A percentile compares a stretch with the other conserved stretches of the same genome.
These are phyloP conservation scores for Zeus faber DNA, from an alignment of 2,113 vertebrate species.

Conservation along the genomic window DNA sequence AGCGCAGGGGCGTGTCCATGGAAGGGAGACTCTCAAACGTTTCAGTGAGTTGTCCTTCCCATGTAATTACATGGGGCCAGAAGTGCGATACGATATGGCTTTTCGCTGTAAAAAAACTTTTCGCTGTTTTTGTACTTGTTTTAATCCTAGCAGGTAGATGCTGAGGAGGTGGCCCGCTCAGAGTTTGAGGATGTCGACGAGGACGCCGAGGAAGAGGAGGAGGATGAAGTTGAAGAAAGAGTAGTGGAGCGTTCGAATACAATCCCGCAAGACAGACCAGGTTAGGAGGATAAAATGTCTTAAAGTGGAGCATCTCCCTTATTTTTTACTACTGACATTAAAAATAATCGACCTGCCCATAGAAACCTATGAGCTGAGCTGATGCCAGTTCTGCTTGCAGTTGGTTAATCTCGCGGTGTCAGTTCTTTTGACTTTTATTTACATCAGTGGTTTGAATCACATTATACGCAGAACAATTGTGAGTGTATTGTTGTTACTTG, in stretches of 20 bases:
- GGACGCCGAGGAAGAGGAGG: constrained; percentile 1
- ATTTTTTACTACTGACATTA: too few relatives aligned
- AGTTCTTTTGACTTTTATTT: too few relatives aligned
- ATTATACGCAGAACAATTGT: too few relatives aligned
- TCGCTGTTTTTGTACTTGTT: not conserved
- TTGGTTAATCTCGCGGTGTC: too few relatives aligned
- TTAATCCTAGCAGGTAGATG: constrained; percentile 18
- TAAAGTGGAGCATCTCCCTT: too few relatives aligned
- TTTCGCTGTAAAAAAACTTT: not conserved
- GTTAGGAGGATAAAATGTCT: constrained; percentile 38
- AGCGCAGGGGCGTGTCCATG: constrained; percentile 21
- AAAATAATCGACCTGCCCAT: too few relatives aligned
- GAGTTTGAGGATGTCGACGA: constrained; percentile 8
- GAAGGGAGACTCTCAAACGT: constrained; percentile 13
- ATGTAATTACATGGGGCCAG: not conserved
- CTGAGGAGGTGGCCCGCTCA: not conserved
- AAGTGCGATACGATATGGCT: not conserved
- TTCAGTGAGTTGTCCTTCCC: constrained; percentile 46
- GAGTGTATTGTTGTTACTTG: too few relatives aligned
- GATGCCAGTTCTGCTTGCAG: too few relatives aligned
- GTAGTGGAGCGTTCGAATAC: constrained; percentile 1
- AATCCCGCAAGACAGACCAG: constrained; percentile 20
- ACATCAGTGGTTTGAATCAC: too few relatives aligned
- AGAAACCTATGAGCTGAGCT: too few relatives aligned
- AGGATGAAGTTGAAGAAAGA: not conserved